Evolutionary conservation across 1,140 invertebrate genomes (phyloP).

Genomic region (Gonioctena quinquepunctata): DNA sequence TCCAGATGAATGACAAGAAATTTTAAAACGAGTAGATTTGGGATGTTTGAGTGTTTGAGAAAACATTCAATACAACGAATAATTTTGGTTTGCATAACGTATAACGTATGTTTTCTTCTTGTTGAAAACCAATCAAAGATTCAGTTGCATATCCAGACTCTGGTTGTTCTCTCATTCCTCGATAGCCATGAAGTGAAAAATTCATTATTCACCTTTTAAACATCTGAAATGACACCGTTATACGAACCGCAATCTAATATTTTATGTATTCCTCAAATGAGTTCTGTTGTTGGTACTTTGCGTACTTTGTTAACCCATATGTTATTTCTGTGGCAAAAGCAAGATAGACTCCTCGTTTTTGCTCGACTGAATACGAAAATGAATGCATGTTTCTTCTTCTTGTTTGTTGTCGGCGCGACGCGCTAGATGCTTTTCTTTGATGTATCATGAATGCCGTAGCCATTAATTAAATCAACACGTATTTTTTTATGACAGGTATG

Average conservation of each 20-base stretch:
- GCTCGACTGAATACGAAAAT: not conserved
- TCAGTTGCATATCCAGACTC: too few species aligned
- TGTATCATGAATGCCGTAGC: not conserved
- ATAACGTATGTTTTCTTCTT: too few species aligned
- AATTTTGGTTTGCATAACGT: too few species aligned
- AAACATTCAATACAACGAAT: too few species aligned
- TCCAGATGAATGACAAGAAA: too few species aligned
- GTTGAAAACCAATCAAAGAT: too few species aligned
- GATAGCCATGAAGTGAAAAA: too few species aligned
- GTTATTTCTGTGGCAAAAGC: not conserved
- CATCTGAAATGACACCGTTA: not conserved
- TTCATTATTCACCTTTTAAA: too few species aligned
- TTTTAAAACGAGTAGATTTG: too few species aligned
- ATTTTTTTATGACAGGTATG: not conserved
- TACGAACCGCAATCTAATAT: not conserved
- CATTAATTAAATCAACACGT: not conserved
- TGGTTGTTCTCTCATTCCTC: too few species aligned
- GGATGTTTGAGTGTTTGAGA: too few species aligned
- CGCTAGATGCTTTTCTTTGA: not conserved
- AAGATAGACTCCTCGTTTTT: not conserved
- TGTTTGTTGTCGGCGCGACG: not conserved
- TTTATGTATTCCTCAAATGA: not conserved
- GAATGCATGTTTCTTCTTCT: not conserved
- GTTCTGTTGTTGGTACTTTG: not conserved
- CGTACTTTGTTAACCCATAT: not conserved